Conservation (phyloP, 2,113 vertebrate genomes). For the Gymnogyps californianus region DNA sequence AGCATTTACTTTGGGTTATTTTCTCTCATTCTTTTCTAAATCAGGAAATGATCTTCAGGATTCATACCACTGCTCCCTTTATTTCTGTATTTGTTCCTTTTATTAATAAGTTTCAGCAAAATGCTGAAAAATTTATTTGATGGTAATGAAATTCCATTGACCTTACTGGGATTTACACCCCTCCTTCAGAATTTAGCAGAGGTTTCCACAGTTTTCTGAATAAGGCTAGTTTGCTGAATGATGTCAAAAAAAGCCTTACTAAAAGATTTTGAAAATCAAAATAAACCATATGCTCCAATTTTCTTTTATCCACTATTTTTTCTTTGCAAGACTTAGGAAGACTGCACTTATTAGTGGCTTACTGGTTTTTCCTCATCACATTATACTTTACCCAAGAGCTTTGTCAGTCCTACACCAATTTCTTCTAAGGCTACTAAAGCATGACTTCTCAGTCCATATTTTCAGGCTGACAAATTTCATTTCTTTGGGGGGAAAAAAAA, state of each 20-base stretch:
- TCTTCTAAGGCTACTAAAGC: not conserved
- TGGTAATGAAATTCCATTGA: not conserved
- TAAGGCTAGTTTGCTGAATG: not conserved
- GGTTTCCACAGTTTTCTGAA: not conserved
- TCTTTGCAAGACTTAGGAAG: not conserved
- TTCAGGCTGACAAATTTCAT: not conserved
- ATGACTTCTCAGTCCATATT: not conserved
- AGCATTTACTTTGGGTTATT: slow-evolving; percentile 46
- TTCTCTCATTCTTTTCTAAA: slow-evolving; percentile 30
- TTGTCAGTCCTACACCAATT: not conserved
- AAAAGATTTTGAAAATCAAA: not conserved
- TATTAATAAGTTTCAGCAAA: not conserved
- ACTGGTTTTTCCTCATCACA: not conserved
- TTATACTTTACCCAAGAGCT: not conserved
- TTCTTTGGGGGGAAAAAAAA: not conserved
- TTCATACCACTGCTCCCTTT: not conserved
- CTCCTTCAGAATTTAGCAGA: not conserved
- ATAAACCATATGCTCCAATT: not conserved
- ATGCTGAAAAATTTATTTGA: not conserved
- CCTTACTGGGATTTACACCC: not conserved
- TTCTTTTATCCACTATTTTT: not conserved
- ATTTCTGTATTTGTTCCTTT: not conserved
- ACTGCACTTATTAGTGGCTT: not conserved
- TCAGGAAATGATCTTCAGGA: slow-evolving; percentile 17
- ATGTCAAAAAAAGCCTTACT: not conserved